These are phyloP conservation scores for Lasioglossum marginatum DNA, from an alignment of 2,888 invertebrate species.

Conservation along the genomic window DNA sequence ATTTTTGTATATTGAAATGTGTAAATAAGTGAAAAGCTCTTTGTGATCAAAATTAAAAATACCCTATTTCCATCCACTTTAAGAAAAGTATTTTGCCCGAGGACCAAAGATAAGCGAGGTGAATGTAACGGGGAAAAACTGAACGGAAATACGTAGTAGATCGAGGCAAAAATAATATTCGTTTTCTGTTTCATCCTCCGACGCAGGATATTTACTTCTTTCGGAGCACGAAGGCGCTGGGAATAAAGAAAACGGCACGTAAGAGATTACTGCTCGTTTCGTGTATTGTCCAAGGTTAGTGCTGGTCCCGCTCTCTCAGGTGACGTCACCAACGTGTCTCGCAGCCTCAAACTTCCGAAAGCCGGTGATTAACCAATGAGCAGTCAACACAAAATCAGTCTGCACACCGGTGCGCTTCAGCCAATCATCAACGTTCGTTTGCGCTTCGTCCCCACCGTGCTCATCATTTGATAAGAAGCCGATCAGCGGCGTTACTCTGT, in stretches of 20 bases:
- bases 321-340: slow-evolving; percentile 81
- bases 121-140: background rate
- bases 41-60: too few species aligned
- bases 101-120: background rate
- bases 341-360: slow-evolving; percentile 75
- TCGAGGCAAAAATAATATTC: background rate
- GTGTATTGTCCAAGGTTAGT: slow-evolving; percentile 80
- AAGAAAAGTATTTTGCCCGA: too few species aligned
- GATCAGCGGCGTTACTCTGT: background rate
- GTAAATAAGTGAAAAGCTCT: too few species aligned
- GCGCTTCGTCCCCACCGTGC: slow-evolving; percentile 6
- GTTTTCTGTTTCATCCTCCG: background rate
- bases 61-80: too few species aligned
- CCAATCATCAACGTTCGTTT: slow-evolving; percentile 22
- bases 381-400: slow-evolving; percentile 27
- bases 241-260: slow-evolving; percentile 30
- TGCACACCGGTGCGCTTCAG: slow-evolving; percentile 7
- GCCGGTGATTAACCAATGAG: slow-evolving; percentile 16
- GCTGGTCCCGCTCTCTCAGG: slow-evolving; percentile 63
- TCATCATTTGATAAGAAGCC: background rate
- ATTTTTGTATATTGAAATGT: too few species aligned
- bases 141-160: background rate
- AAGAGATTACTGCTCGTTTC: slow-evolving; percentile 69
- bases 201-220: background rate
- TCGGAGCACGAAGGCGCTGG: background rate